These are phyloP conservation scores for Prochilodus magdalenae DNA, from an alignment of 2,113 vertebrate genomes.

Conservation along the genomic window DNA sequence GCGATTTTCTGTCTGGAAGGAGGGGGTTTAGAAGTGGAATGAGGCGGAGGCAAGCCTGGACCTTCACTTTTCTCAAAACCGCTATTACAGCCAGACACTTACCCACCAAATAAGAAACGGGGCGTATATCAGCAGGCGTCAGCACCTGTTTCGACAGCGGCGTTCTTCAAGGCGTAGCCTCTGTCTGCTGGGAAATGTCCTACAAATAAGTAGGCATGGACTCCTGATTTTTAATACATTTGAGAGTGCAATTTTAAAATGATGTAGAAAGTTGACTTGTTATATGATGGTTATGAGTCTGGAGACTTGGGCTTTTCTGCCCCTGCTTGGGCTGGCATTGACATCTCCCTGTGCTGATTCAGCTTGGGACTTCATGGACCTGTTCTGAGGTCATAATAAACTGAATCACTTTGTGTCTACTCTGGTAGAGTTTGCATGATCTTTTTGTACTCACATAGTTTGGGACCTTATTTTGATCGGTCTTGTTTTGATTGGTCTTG, in stretches of 20 bases:
- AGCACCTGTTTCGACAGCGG: slow-evolving; percentile 5
- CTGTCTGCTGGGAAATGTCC: not conserved
- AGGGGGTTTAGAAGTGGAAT: slow-evolving; percentile 5
- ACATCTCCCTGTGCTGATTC: slow-evolving; percentile 12
- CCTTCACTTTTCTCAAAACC: slow-evolving; percentile 14
- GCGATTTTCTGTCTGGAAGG: slow-evolving; percentile 35
- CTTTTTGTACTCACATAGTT: not conserved
- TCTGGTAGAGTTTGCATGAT: not conserved
- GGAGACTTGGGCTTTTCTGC: not conserved
- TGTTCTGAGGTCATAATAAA: slow-evolving; percentile 5
- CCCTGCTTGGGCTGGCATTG: not conserved
- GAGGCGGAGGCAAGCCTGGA: not conserved
- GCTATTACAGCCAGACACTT: slow-evolving; percentile 36
- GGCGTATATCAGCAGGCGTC: not conserved
- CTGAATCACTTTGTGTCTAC: not conserved
- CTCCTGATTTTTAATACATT: slow-evolving; percentile 16
- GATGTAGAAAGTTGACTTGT: slow-evolving; percentile 2
- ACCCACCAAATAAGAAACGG: slow-evolving; percentile 25
- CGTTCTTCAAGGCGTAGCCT: not conserved
- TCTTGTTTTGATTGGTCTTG: not conserved
- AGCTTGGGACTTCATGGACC: not conserved
- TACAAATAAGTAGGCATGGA: slow-evolving; percentile 5
- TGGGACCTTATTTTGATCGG: too few species aligned
- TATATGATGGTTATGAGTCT: slow-evolving; percentile 12
- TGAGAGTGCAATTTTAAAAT: slow-evolving; percentile 7